A percentile compares a stretch with the other conserved stretches of the same genome.
phyloP scores from a whole-genome alignment of 2,797 vertebrate species.

The Synanceia verrucosa region DNA sequence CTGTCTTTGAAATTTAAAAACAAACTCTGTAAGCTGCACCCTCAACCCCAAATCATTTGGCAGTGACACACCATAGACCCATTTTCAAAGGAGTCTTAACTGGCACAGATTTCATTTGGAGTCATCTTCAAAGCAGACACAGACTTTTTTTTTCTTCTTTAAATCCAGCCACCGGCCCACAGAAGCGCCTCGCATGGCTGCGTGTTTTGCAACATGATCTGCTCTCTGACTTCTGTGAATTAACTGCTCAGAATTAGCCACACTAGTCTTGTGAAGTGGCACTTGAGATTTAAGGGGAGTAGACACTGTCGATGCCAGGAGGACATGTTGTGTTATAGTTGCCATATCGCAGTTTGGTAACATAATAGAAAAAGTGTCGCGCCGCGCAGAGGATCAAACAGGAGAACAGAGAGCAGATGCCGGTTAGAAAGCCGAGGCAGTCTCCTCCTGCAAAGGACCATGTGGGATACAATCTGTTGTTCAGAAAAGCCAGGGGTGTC shows the following conservation, averaged over 20 bases:
- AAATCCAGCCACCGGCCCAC: slow-evolving; percentile 38
- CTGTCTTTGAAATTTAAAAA: slow-evolving; percentile 50
- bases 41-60: slow-evolving; percentile 55
- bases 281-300: slow-evolving; percentile 47
- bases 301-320: slow-evolving; percentile 45
- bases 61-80: slow-evolving; percentile 42
- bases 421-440: slow-evolving; percentile 58
- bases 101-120: slow-evolving; percentile 71
- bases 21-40: slow-evolving; percentile 40
- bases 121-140: slow-evolving; percentile 70
- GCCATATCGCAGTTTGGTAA: slow-evolving; percentile 69
- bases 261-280: slow-evolving; percentile 72
- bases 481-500: slow-evolving; percentile 21
- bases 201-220: slow-evolving; percentile 63
- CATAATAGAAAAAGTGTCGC: slow-evolving; percentile 56
- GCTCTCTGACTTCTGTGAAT: slow-evolving; percentile 53
- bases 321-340: slow-evolving; percentile 57
- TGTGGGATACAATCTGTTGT: slow-evolving; percentile 79
- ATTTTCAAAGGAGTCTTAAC: slow-evolving; percentile 66
- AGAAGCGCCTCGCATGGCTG: slow-evolving; percentile 36
- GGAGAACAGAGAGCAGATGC: slow-evolving; percentile 72
- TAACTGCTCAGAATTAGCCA: slow-evolving; percentile 64
- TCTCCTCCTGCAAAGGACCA: slow-evolving; percentile 62
- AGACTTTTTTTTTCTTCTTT: slow-evolving; percentile 12
- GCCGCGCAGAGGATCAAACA: slow-evolving; percentile 58